Base-by-base conservation (phyloP, 1,140 invertebrate species). In the Panagrolaimus sp. region DNA sequence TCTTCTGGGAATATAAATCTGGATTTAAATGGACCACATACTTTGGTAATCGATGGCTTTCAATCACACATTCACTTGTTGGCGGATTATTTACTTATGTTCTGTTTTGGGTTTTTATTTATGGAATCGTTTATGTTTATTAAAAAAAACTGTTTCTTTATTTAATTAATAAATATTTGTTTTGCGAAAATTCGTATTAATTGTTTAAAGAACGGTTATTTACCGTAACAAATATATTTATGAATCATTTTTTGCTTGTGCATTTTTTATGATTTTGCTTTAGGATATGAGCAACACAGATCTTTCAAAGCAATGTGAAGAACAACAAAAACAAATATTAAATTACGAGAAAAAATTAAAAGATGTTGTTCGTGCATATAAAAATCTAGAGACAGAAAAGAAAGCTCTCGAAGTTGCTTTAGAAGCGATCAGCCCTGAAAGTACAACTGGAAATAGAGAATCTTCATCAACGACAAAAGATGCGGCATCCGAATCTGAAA, bases 41-140 rank as follows among this genome's bases (percentile, higher is more conserved):
- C 43, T 77, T 77, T 45, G 46, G 46, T 4, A 72, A 63, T 55
- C 68, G 76, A 52, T 64, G 69, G 10, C 63, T 78, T 12, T 47
- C 52, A 14, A 3, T 74, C 26, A 74, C 48, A n/a, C 77, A 80
- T 73, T 83, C 84, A 21, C 64, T 85, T 26, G 80, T 83, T 52
- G 77, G 81, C 21, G 84, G 84, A 24, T 67, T 85, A 10, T 82
- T 84, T 71, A 84, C 84, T 43, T 84, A 85, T 71, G 78, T 84
- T 69, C 73, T 85, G 0, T 85, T 84, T 63, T 84, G 84, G 84
- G 84, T 84, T 21, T 84, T 84, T 75, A 69, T 85, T 24, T 84
- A 84, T 74, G 84, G 84, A 55, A 81, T 84, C 75, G 84, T 84
- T 47, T 84, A 84, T 72, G 84, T 84, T 43, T 84, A 84, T 74